A percentile compares a stretch with the other conserved stretches of the same genome.
Evolutionary conservation across 2,113 vertebrate genomes (phyloP).

Genomic region (Solea senegalensis): DNA sequence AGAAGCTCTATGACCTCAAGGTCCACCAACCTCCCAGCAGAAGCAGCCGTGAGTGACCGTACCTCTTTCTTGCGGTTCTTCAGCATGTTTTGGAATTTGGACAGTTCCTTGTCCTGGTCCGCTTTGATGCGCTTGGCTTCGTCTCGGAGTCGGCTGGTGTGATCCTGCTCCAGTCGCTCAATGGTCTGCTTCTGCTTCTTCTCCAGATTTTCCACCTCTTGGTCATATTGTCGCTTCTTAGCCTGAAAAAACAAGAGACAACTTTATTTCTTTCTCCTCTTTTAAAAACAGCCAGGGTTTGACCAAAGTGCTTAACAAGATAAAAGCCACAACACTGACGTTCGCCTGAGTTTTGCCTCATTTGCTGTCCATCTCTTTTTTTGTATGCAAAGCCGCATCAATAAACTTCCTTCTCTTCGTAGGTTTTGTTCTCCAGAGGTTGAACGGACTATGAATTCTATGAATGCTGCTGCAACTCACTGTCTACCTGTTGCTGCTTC

Average conservation of each 20-base stretch:
- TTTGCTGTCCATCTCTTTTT: no score
- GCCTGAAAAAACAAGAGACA: slow-evolving; percentile 61
- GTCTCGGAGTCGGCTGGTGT: slow-evolving; percentile 93
- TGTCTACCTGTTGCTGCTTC: no score
- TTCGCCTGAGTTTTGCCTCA: no score
- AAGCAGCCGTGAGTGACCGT: slow-evolving; percentile 42
- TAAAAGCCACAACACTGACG: background rate
- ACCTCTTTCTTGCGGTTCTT: slow-evolving; percentile 99
- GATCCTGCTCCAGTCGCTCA: slow-evolving; percentile 95
- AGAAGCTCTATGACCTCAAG: slow-evolving; percentile 5
- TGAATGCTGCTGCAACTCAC: no score
- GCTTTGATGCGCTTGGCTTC: slow-evolving; percentile 97
- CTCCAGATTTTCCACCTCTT: slow-evolving; percentile 96
- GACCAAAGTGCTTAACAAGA: background rate
- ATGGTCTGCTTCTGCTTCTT: slow-evolving; percentile 99
- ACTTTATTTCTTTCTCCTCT: no score
- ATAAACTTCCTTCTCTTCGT: no score
- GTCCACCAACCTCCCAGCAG: slow-evolving; percentile 1
- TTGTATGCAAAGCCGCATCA: no score
- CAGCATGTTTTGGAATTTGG: slow-evolving; percentile 95
- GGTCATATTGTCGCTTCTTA: slow-evolving; percentile 96
- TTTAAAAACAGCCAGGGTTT: background rate
- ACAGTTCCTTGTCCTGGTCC: slow-evolving; percentile 96
- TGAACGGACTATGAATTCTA: no score
- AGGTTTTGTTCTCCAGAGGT: no score